These are phyloP conservation scores for Rhysida immarginata DNA, from an alignment of 1,140 invertebrate genomes.

Conservation along the genomic window DNA sequence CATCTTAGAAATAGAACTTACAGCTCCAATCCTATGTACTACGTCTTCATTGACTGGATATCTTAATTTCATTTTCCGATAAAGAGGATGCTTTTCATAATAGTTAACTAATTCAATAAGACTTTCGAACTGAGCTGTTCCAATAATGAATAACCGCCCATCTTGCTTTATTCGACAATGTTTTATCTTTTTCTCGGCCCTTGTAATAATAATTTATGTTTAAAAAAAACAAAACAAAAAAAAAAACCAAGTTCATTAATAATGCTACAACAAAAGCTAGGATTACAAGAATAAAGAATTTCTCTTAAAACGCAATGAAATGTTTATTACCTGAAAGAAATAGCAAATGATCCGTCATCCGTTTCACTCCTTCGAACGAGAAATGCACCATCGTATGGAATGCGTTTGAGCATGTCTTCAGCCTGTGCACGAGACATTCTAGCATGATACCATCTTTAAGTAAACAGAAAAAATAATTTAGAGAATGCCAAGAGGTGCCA, in stretches of 20 bases:
- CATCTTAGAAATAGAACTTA: conserved; percentile 37
- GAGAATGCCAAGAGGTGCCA: too few relatives aligned
- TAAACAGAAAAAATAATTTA: too few relatives aligned
- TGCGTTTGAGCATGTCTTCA: conserved; percentile 67
- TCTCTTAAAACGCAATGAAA: conserved; percentile 5
- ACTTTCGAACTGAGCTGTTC: conserved; percentile 79
- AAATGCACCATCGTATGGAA: conserved; percentile 78
- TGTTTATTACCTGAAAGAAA: conserved; percentile 66
- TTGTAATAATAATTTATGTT: too few relatives aligned
- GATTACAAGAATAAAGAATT: conserved; percentile 2
- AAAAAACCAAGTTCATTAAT: background rate
- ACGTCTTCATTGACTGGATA: conserved; percentile 72
- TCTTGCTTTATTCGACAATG: conserved; percentile 87
- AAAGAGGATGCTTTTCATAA: conserved; percentile 78
- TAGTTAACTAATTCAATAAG: conserved; percentile 81
- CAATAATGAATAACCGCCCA: conserved; percentile 75
- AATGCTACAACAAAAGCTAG: background rate
- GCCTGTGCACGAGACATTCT: conserved; percentile 60
- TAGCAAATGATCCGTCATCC: conserved; percentile 70
- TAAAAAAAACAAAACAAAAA: conserved; percentile 21
- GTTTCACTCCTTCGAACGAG: conserved; percentile 75
- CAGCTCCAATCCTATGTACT: conserved; percentile 44
- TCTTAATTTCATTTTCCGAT: conserved; percentile 70
- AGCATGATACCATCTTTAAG: conserved; percentile 64
- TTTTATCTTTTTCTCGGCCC: conserved; percentile 83